Conservation (phyloP, 2,888 invertebrate species). For the Dusona sp. region DNA sequence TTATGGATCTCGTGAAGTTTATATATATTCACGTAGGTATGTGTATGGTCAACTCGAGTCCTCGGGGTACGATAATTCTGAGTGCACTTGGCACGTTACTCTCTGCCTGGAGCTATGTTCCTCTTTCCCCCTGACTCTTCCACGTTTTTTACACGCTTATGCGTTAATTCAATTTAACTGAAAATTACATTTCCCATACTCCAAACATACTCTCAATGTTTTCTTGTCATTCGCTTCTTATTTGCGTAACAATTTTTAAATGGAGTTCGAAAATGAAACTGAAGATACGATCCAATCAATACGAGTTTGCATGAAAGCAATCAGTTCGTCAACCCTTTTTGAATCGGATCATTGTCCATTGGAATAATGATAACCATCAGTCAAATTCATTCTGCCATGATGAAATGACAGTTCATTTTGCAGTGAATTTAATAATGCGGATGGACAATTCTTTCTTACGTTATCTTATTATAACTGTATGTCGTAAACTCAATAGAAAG, state of each 20-base stretch:
- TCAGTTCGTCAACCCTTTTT: not conserved
- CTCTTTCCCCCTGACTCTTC: constrained; percentile 25
- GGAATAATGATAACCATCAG: no score
- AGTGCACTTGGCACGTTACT: constrained; percentile 64
- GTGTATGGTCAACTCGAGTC: constrained; percentile 53
- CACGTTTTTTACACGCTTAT: constrained; percentile 23
- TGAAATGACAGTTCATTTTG: no score
- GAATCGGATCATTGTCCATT: not conserved
- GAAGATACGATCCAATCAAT: not conserved
- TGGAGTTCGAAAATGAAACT: not conserved
- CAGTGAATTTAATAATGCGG: no score
- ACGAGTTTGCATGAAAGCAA: not conserved
- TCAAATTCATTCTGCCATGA: no score
- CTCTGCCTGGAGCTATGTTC: constrained; percentile 17
- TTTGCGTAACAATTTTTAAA: not conserved
- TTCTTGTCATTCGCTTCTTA: not conserved
- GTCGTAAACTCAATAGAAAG: no score
- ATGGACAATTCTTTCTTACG: no score
- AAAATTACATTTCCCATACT: constrained; percentile 22
- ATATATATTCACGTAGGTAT: constrained; percentile 1
- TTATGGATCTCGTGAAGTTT: constrained; percentile 50
- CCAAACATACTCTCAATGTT: not conserved
- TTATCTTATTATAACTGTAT: no score
- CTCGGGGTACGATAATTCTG: constrained; percentile 72
- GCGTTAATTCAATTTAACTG: constrained; percentile 74